Evolutionary conservation across 2,113 vertebrate genomes (phyloP), one percentile per base, ranked within the genome.

Genomic region (Nibea albiflora): DNA sequence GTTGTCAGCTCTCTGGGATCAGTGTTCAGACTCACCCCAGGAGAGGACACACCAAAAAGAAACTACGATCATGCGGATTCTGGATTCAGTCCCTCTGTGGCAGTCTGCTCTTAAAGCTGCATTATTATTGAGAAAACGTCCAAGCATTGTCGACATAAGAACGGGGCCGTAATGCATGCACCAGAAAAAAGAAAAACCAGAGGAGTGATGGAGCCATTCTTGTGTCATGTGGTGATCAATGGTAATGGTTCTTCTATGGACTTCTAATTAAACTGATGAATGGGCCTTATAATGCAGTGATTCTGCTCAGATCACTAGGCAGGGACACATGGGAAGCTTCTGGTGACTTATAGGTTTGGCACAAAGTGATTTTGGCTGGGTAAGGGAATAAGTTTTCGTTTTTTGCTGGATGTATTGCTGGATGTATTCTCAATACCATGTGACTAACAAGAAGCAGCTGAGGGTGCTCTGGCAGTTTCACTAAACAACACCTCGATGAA

Each of bases 191-290:
- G 54, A 58, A 66, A 76, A 66, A 47, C 28, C 50, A 20, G 16
- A 58, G 20, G 50, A 71, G 16, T 14, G 3, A 15, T 49, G 53
- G 47, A 71, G 66, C 60, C 35, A 14, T 35, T 42, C 20, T 61
- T 6, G 19, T 68, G 56, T 28, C 46, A 17, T 54, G 60, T 80
- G 52, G 31, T 77, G 61, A 77, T 58, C 44, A 73, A 83, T 72
- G 67, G 44, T 60, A 66, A 83, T 66, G 53, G 53, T 61, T 60
- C 31, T 58, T 66, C 67, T 28, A 46, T 65, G 67, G 67, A 72
- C 74, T 58, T 67, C 5, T 83, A 77, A 83, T 83, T 83, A 72
- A 72, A 60, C 60, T 77, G 81, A 83, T 72, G 22, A 77, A 77
- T 77, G 73, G 39, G 26, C 52, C 15, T 50, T 35, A 71, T 46